These are phyloP conservation scores for Misgurnus anguillicaudatus DNA, from an alignment of 2,113 vertebrate genomes.

Conservation along the genomic window DNA sequence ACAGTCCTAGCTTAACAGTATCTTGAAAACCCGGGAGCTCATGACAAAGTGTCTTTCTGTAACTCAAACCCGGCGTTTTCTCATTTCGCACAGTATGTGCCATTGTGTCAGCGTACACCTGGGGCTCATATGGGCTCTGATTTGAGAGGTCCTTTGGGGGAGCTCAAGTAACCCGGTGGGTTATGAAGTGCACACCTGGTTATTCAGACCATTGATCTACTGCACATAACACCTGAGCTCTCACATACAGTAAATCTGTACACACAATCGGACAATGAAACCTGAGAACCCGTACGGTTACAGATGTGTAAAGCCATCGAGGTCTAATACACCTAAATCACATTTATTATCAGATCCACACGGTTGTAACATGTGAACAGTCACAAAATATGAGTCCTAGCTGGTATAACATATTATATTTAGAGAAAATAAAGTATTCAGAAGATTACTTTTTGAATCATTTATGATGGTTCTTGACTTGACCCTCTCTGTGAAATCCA, in stretches of 20 bases:
- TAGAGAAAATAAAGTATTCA: too few relatives aligned
- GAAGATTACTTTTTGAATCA: too few relatives aligned
- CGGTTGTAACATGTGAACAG: too few relatives aligned
- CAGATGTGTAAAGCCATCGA: background rate
- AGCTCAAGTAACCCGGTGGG: constrained; percentile 30
- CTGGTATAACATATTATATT: too few relatives aligned
- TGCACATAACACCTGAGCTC: constrained; percentile 34
- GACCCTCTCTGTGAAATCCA: too few relatives aligned
- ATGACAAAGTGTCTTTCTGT: constrained; percentile 19
- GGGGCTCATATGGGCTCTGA: constrained; percentile 24
- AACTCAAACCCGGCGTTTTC: constrained; percentile 6
- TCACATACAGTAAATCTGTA: constrained; percentile 24
- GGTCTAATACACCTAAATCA: background rate
- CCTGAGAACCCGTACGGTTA: background rate
- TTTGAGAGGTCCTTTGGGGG: constrained; percentile 11
- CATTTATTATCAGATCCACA: background rate
- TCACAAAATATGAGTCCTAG: background rate
- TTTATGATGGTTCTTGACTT: too few relatives aligned
- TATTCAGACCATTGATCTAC: constrained; percentile 36
- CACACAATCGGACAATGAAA: constrained; percentile 8
- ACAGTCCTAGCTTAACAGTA: background rate
- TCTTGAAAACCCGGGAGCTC: background rate
- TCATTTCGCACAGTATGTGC: constrained; percentile 17
- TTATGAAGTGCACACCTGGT: constrained; percentile 47
- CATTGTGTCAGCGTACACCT: constrained; percentile 41